Conservation (phyloP, 2,113 vertebrate species). For the Crotalus viridis region DNA sequence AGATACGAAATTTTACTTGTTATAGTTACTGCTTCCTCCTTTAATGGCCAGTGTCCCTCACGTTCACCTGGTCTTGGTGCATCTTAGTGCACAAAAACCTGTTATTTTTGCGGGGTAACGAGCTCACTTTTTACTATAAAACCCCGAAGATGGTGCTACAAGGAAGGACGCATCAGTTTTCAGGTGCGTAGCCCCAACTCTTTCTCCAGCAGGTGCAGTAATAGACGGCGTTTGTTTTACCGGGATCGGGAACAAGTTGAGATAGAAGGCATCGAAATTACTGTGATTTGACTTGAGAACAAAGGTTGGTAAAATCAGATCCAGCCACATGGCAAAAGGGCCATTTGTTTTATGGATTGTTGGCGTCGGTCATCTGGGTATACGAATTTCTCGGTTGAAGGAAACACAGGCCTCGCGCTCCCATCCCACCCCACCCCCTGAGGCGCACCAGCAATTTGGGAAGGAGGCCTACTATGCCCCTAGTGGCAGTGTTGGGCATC, state of each 20-base stretch:
- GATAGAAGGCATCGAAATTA: background rate
- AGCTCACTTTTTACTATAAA: background rate
- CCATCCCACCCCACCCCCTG: background rate
- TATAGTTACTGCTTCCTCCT: background rate
- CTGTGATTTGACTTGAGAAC: background rate
- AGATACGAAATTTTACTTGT: background rate
- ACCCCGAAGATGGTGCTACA: background rate
- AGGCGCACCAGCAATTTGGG: background rate
- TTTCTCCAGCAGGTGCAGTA: background rate
- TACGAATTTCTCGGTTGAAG: background rate
- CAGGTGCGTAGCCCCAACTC: background rate
- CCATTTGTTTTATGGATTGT: background rate
- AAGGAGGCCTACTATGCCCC: background rate
- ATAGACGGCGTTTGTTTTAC: slow-evolving; percentile 27
- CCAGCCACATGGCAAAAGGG: background rate
- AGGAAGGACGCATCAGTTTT: background rate
- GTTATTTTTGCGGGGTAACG: background rate
- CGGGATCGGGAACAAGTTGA: background rate
- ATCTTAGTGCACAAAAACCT: background rate
- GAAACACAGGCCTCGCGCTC: background rate
- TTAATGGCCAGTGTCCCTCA: background rate
- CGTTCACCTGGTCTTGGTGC: background rate
- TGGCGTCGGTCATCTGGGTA: background rate
- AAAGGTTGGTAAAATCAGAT: background rate
- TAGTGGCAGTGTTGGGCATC: background rate